Evolutionary conservation across 2,888 invertebrate species (phyloP).

Genomic region (Xestia xanthographa): DNA sequence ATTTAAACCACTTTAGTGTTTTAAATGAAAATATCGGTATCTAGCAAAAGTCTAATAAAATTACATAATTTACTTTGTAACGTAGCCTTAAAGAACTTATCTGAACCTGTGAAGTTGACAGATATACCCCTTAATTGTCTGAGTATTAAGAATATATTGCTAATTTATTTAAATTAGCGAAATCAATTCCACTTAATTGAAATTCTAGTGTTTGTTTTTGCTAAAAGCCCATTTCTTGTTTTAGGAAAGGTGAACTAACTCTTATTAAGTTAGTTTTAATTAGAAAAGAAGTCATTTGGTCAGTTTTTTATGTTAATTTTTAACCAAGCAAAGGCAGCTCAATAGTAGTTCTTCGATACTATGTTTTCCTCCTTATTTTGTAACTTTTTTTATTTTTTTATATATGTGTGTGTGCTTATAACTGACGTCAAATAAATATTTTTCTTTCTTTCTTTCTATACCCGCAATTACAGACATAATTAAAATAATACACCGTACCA

Average conservation of each 20-base stretch:
- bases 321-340: background rate
- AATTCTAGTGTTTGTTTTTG: conserved; percentile 69
- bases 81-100: conserved; percentile 39
- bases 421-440: too few relatives aligned
- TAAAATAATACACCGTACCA: too few relatives aligned
- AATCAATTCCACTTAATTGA: conserved; percentile 72
- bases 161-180: conserved; percentile 83
- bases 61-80: conserved; percentile 47
- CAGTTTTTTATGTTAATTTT: background rate
- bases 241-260: conserved; percentile 5
- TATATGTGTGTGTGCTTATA: too few relatives aligned
- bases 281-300: background rate
- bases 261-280: background rate
- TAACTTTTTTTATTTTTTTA: too few relatives aligned
- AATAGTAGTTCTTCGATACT: too few relatives aligned
- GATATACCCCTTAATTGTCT: conserved; percentile 59
- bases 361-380: too few relatives aligned
- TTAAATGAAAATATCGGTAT: background rate
- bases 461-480: too few relatives aligned
- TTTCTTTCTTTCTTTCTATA: too few relatives aligned
- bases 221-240: conserved; percentile 49
- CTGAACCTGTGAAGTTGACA: conserved; percentile 37
- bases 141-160: conserved; percentile 73
- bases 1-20: too few relatives aligned
- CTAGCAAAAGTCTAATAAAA: conserved; percentile 41